phyloP scores from a whole-genome alignment of 2,888 invertebrate genomes.

The Patella ulyssiponensis region DNA sequence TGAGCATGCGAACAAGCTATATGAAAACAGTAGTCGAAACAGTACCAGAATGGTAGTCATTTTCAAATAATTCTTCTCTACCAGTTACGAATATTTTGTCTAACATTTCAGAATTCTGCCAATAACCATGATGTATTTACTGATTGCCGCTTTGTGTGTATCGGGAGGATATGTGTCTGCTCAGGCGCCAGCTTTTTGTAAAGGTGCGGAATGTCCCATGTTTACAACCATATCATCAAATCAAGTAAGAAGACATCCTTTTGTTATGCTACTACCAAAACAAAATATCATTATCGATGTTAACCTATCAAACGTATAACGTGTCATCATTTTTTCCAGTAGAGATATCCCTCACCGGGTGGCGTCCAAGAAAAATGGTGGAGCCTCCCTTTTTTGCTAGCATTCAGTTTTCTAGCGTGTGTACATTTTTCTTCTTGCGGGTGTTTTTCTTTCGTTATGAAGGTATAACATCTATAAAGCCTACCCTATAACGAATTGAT shows the following conservation, averaged over 20 bases:
- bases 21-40: too few species aligned
- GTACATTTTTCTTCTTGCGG: not conserved
- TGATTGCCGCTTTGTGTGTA: not conserved
- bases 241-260: not conserved
- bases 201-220: not conserved
- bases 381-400: not conserved
- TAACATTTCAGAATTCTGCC: too few species aligned
- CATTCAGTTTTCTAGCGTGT: not conserved
- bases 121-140: not conserved
- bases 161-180: not conserved
- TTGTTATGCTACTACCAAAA: not conserved
- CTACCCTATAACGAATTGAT: too few species aligned
- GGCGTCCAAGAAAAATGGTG: not conserved
- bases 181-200: not conserved
- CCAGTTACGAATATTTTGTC: too few species aligned
- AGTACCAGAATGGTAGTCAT: too few species aligned
- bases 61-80: too few species aligned
- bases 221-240: not conserved
- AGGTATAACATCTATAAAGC: not conserved
- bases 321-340: too few species aligned
- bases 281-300: too few species aligned
- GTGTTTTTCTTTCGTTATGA: not conserved
- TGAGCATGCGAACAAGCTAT: too few species aligned
- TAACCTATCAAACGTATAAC: too few species aligned
- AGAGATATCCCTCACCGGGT: too few species aligned